Base-by-base conservation (phyloP, 1,140 invertebrate genomes). In the Trichomalopsis sarcophagae region DNA sequence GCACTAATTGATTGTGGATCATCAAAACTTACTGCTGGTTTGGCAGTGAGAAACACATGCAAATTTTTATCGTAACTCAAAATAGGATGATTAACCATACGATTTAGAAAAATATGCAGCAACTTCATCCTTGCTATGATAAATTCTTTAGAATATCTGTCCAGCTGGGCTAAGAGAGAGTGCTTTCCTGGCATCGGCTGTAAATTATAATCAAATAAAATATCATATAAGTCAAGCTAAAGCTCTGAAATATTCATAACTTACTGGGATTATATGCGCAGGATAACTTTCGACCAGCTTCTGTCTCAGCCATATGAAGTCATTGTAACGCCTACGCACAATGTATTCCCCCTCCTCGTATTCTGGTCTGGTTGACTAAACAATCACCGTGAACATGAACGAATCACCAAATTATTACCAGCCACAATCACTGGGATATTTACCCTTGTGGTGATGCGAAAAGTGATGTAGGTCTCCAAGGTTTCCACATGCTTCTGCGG, bases 401-500 rank as follows among this genome's bases (percentile, higher is more conserved):
- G 76, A 50, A 62, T 36, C 75, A 47, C 33, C 76, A 62, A 50
- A n/a, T 74, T 30, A 27, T 7, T 62, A 62, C 55, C 17, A n/a
- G 0, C 23, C 68, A 71, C 27, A 71, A 50, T 47, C 11, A 50
- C 21, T 23, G 7, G 2, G 11, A 40, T 74, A 87, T 86, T 89
- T 91, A 96, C 95, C 90, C 94, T 95, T 2, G 96, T 96, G 21
- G 94, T 95, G 36, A 97, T 94, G 71, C 96, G 93, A 88, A 96
- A 97, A 66, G 96, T 96, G 74, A 97, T 96, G 88, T 95, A 97
- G 2, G 96, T 96, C 90, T 97, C 96, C 87, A 96, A 93, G 0
- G 96, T 95, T 87, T 96, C 96, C 23, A 96, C 93, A 91, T 96
- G 96, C 90, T 96, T 97, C 86, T 97, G 96, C n/a, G 96, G 96